phyloP scores from a whole-genome alignment of 1,140 invertebrate genomes.

The Cydia strobilella region DNA sequence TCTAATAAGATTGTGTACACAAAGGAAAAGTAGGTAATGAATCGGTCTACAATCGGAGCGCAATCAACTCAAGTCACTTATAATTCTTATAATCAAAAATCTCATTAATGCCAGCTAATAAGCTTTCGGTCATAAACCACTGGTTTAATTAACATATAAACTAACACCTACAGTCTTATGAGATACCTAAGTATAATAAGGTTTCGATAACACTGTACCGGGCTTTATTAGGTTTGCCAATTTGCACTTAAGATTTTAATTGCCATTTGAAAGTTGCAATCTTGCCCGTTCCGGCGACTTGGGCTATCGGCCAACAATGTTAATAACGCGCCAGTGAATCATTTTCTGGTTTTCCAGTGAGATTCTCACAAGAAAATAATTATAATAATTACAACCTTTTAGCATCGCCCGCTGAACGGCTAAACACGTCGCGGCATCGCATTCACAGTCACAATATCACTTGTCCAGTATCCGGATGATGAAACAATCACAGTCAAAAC shows the following conservation, averaged over 20 bases:
- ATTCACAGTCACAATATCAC: constrained; percentile 71
- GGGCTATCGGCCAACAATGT: constrained; percentile 17
- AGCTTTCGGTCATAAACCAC: constrained; percentile 21
- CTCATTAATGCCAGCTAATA: constrained; percentile 26
- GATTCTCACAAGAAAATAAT: constrained; percentile 57
- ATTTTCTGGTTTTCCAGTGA: constrained; percentile 37
- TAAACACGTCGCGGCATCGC: constrained; percentile 73
- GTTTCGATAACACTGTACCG: neutral
- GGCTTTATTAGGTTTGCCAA: constrained; percentile 11
- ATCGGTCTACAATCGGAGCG: neutral
- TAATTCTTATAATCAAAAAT: constrained; percentile 27
- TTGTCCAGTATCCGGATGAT: constrained; percentile 67
- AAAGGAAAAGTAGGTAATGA: constrained; percentile 22
- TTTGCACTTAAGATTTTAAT: constrained; percentile 24
- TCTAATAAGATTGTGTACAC: constrained; percentile 5
- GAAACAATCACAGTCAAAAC: constrained; percentile 65
- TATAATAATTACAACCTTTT: constrained; percentile 72
- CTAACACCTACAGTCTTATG: constrained; percentile 9
- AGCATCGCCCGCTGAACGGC: constrained; percentile 76
- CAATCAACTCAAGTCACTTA: constrained; percentile 16
- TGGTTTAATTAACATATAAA: constrained; percentile 17
- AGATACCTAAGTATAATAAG: constrained; percentile 12
- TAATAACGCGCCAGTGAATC: constrained; percentile 3
- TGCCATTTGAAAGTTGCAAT: constrained; percentile 20
- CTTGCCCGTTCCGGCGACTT: neutral